Evolutionary conservation across 1,140 invertebrate species (phyloP).

Genomic region (Delia radicum): DNA sequence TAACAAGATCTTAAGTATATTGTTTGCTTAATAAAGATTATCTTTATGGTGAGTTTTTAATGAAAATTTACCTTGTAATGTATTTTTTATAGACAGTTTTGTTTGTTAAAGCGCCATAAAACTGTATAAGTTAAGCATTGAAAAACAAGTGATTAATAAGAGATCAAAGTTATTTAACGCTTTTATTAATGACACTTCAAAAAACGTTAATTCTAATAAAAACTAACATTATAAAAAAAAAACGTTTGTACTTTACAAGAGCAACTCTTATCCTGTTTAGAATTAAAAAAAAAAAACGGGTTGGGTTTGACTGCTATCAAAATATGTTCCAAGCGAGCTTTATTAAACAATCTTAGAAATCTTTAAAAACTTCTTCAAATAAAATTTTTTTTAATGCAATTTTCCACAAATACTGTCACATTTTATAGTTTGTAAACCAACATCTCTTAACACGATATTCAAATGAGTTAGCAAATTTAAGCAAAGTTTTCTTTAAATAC

Average conservation of each 20-base stretch:
- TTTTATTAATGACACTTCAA: too few relatives aligned
- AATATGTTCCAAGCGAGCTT: too few relatives aligned
- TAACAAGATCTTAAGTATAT: neutral
- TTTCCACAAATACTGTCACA: neutral
- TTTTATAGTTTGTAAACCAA: neutral
- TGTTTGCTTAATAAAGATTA: neutral
- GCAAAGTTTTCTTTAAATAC: neutral
- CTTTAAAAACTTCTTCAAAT: neutral
- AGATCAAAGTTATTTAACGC: too few relatives aligned
- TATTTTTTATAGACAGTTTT: too few relatives aligned
- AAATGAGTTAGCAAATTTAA: neutral
- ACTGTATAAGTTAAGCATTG: neutral
- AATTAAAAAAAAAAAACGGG: too few relatives aligned
- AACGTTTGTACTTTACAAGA: too few relatives aligned
- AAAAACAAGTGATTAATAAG: neutral
- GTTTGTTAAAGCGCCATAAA: neutral
- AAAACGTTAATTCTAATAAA: too few relatives aligned
- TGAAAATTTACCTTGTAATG: neutral
- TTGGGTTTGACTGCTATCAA: too few relatives aligned
- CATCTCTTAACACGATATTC: neutral
- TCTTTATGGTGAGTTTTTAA: neutral
- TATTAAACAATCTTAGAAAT: neutral
- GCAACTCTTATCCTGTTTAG: too few relatives aligned
- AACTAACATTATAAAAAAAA: too few relatives aligned
- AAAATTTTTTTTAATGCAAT: neutral